Base-by-base conservation (phyloP, 1,140 invertebrate species). In the Sesamia nonagrioides region DNA sequence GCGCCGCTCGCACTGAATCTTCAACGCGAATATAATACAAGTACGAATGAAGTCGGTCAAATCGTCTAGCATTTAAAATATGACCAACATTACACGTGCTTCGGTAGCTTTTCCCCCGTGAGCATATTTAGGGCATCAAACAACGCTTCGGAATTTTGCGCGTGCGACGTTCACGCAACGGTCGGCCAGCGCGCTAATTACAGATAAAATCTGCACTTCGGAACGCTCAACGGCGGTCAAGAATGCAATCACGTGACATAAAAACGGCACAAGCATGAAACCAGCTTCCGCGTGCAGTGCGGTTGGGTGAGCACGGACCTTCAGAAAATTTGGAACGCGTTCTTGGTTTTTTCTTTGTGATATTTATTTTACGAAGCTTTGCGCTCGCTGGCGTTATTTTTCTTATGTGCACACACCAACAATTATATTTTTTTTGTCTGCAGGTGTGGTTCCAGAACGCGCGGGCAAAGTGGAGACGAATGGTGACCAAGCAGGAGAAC, bases 381-480 rank as follows among this genome's bases (percentile, higher is more conserved):
- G 73, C 73, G 63, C 42, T 54, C 35, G 74, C 61, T 77, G 17
- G 74, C 74, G 66, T 69, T 71, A n/a, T 45, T 40, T 50, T 1
- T 13, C 15, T 5, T 63, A 68, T 54, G 18, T 60, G n/a, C 54
- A 78, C 6, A 45, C 18, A 71, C 18, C 8, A 56, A 68, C 33
- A 8, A 15, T 40, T 18, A n/a, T 82, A 54, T 87, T 95, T 87
- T 95, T 87, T 92, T 95, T 95, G 92, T 89, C 95, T 95, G 73
- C 96, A 99, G 99, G 99, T 99, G 66, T 99, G 99, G 99, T 99
- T 99, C 96, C 99, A 99, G 96, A 99, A 99, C 94, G 98, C 98
- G 27, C 96, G 99, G 68, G 99, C 99, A 85, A 99, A 99, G 96
- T 99, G 98, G 97, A 96, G 99, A 86, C 96, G 99, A 82, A 98